Evolutionary conservation across 2,888 invertebrate genomes (phyloP).

Genomic region (Sialis fuliginosa): DNA sequence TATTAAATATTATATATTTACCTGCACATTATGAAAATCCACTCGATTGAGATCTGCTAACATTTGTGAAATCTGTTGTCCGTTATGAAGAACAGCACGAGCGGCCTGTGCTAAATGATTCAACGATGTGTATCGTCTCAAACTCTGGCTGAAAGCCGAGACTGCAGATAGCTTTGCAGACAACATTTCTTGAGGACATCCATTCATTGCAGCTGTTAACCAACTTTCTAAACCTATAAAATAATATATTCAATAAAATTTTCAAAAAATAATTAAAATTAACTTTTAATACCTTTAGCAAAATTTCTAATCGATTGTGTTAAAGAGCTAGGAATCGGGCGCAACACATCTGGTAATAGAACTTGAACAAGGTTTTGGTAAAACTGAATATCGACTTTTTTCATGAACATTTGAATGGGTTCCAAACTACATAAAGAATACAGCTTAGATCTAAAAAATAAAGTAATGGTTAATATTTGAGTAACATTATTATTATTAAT

Average conservation of each 20-base stretch:
- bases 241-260: conserved; percentile 1
- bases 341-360: conserved; percentile 87
- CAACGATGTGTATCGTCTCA: conserved; percentile 89
- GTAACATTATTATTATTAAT: conserved; percentile 1
- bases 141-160: conserved; percentile 82
- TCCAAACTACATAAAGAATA: conserved; percentile 49
- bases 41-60: conserved; percentile 89
- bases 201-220: conserved; percentile 63
- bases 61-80: conserved; percentile 93
- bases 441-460: conserved; percentile 36
- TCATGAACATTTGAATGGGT: conserved; percentile 63
- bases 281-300: conserved; percentile 45
- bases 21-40: conserved; percentile 94
- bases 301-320: conserved; percentile 88
- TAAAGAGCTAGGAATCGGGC: conserved; percentile 83
- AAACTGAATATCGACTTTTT: conserved; percentile 74
- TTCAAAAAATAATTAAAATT: neutral
- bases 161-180: conserved; percentile 73
- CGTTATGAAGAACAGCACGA: conserved; percentile 86
- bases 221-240: conserved; percentile 62
- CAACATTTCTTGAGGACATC: conserved; percentile 65
- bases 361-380: conserved; percentile 94
- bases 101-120: conserved; percentile 92
- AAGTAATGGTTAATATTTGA: conserved; percentile 5
- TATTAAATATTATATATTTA: conserved; percentile 17